Percentiles rank a stretch among this genome's conserved stretches.
These are phyloP conservation scores for Dolichallabes microphthalmus DNA, from an alignment of 2,113 vertebrate species.

Conservation along the genomic window DNA sequence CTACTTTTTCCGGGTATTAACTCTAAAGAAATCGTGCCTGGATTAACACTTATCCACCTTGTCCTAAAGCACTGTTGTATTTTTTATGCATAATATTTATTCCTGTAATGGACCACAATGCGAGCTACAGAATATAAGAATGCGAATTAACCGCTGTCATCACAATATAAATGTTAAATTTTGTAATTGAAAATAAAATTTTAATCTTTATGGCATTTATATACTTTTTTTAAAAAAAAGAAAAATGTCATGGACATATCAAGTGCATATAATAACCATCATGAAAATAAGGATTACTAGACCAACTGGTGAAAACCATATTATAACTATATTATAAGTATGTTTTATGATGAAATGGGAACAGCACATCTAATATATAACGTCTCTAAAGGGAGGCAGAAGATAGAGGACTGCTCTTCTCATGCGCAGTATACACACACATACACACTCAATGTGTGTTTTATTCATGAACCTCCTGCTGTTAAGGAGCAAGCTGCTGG, in stretches of 20 bases:
- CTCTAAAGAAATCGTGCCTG: constrained; percentile 12
- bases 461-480: constrained; percentile 48
- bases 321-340: not conserved
- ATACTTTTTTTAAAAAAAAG: too few species aligned
- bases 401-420: not conserved
- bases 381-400: not conserved
- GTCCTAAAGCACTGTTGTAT: not conserved
- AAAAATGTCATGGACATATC: too few species aligned
- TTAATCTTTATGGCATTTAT: too few species aligned
- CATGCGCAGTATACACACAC: not conserved
- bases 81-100: not conserved
- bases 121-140: not conserved
- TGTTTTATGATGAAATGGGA: not conserved
- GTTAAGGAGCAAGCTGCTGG: constrained; percentile 40
- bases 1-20: constrained; percentile 39
- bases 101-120: not conserved
- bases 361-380: not conserved
- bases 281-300: not conserved
- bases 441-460: constrained; percentile 17
- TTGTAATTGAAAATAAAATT: too few species aligned
- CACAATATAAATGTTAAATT: too few species aligned
- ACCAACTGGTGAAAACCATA: not conserved
- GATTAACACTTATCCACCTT: constrained; percentile 16
- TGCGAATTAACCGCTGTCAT: too few species aligned
- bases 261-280: not conserved